Base-by-base conservation (phyloP, 2,888 invertebrate genomes). In the Synanthedon formicaeformis region DNA sequence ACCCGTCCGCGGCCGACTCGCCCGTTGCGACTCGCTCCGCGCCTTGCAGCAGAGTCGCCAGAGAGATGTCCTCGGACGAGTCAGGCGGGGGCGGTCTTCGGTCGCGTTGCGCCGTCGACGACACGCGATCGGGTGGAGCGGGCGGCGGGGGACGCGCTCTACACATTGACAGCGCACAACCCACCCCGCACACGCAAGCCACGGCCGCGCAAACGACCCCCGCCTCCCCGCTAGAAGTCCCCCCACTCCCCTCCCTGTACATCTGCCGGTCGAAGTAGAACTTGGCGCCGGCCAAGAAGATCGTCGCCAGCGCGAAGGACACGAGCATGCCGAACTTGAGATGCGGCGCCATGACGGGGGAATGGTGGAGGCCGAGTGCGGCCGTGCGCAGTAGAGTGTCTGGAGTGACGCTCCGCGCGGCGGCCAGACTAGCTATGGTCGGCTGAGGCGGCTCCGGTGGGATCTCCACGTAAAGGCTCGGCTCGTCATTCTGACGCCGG, bases 321-420 rank as follows among this genome's bases (percentile, higher is more conserved):
- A 92, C 91, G 81, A 93, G 92, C 81, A 94, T 90, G 53, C 91
- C 92, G 67, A 91, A 92, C 76, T 92, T 92, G 51, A 92, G 76
- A 58, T 91, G 91, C 13, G 90, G 88, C 11, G 89, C 89, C 71
- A 90, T 82, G 69, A 89, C 71, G 50, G 88, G 88, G 50, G 83
- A 77, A 59, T 79, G 80, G 45, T 81, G 81, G 51, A 87, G 77
- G 5, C 85, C 85, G 6, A 87, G 72, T 6, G 87, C 87, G 41
- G 86, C 86, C 27, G 86, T 85, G 12, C 86, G 72, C 1, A 87
- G 73, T 53, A 86, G 58, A 0, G 86, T 86, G 67, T 87, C 86
- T 1, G 86, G 85, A 0, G 87, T 86, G 40, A 87, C 87, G 63
- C 79, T 79, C 54, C 87, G 76, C 0, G 86, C 85, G 1, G 86